A percentile compares a stretch with the other conserved stretches of the same genome.
These are phyloP conservation scores for Drosophila engyochracea DNA, from an alignment of 2,888 invertebrate species.

Conservation along the genomic window DNA sequence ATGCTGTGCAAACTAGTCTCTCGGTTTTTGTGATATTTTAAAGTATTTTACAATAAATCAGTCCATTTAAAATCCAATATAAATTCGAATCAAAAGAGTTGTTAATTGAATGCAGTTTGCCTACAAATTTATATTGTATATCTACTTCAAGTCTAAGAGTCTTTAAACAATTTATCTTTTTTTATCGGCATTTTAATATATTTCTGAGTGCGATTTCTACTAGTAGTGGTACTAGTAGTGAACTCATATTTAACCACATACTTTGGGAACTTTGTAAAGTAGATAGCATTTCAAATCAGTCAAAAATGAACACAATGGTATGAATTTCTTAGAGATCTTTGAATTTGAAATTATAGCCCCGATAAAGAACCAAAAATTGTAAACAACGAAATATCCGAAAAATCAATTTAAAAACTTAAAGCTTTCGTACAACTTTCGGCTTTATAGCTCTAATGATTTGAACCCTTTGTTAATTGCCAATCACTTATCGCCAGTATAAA, in stretches of 20 bases:
- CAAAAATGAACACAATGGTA: not conserved
- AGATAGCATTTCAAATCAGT: not conserved
- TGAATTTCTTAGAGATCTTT: not conserved
- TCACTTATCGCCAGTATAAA: not conserved
- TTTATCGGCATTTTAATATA: not conserved
- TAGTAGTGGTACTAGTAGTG: too few species aligned
- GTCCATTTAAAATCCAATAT: not conserved
- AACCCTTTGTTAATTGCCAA: not conserved
- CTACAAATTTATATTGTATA: not conserved
- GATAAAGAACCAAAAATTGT: accelerated
- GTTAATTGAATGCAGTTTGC: not conserved
- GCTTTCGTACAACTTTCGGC: not conserved
- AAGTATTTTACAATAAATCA: not conserved
- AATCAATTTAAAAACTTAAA: not conserved
- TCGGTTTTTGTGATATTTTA: not conserved
- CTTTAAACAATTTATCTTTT: not conserved
- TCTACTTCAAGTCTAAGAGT: not conserved
- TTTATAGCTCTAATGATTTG: not conserved
- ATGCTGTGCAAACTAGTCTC: not conserved
- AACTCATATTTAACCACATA: not conserved
- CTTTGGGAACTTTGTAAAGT: not conserved
- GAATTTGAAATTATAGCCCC: not conserved
- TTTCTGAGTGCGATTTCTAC: not conserved
- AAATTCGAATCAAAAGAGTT: not conserved
- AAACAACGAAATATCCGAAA: not conserved